Evolutionary conservation across 2,113 vertebrate species (phyloP).

Genomic region (Myrmecobius fasciatus): DNA sequence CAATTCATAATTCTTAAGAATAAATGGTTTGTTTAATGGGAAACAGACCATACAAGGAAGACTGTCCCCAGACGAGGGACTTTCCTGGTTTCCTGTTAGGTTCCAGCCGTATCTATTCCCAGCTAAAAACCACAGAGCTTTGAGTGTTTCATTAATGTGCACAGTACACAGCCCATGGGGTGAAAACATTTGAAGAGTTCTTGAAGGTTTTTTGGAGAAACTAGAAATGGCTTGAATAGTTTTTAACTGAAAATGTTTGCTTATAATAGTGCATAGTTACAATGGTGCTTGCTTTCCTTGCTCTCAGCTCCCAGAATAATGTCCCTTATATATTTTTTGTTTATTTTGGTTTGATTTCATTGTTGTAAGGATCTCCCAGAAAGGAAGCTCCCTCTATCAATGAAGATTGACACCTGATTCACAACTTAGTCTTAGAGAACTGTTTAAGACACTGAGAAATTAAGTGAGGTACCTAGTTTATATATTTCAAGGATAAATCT

Average conservation of each 20-base stretch:
- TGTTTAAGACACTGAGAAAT: not conserved
- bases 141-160: not conserved
- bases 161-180: not conserved
- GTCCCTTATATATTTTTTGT: not conserved
- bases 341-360: not conserved
- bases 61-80: not conserved
- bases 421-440: not conserved
- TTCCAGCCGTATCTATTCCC: not conserved
- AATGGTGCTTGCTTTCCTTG: not conserved
- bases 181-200: slow-evolving; percentile 66
- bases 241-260: slow-evolving; percentile 61
- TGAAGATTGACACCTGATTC: not conserved
- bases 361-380: not conserved
- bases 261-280: not conserved
- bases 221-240: slow-evolving; percentile 61
- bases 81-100: not conserved
- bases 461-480: not conserved
- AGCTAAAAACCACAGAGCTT: not conserved
- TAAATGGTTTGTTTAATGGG: not conserved
- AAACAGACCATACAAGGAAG: not conserved
- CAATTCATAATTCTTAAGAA: not conserved
- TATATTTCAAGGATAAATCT: not conserved
- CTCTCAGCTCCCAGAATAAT: not conserved
- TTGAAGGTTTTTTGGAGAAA: slow-evolving; percentile 66
- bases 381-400: not conserved